A percentile compares a stretch with the other conserved stretches of the same genome.
Conservation (phyloP, 2,888 invertebrate species). For the Stomorhina lunata region DNA sequence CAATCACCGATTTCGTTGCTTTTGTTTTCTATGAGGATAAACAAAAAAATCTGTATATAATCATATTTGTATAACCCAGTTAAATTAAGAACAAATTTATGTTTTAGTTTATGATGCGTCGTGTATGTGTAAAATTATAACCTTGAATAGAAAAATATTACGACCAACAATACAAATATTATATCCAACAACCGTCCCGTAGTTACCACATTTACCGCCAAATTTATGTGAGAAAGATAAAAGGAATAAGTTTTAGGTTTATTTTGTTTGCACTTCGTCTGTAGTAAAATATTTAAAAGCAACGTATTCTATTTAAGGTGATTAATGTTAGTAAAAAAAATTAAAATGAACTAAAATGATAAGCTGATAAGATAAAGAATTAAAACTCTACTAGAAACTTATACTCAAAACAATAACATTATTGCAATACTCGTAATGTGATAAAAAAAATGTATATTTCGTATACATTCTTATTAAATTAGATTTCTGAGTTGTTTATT, state of each 20-base stretch:
- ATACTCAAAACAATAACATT: too few species aligned
- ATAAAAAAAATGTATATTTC: too few species aligned
- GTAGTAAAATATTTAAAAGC: not conserved
- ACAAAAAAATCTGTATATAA: slow-evolving; percentile 42
- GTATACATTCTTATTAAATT: too few species aligned
- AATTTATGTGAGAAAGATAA: not conserved
- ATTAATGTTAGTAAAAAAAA: not conserved
- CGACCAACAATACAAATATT: slow-evolving; percentile 11
- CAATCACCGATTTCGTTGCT: not conserved
- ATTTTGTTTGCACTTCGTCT: not conserved
- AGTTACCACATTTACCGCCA: not conserved
- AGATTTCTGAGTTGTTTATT: too few species aligned
- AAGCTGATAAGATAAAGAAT: slow-evolving; percentile 28
- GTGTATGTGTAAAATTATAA: not conserved
- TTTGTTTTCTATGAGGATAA: slow-evolving; percentile 35
- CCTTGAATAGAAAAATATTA: slow-evolving; percentile 23
- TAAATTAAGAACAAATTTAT: slow-evolving; percentile 38
- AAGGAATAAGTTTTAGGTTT: not conserved
- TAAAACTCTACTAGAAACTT: not conserved
- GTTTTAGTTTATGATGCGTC: not conserved
- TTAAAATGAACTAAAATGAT: not conserved
- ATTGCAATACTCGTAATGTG: too few species aligned
- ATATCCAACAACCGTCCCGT: not conserved
- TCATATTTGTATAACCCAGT: slow-evolving; percentile 53
- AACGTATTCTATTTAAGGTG: not conserved